phyloP scores from a whole-genome alignment of 2,113 vertebrate genomes.

The Mastomys natalensis region DNA sequence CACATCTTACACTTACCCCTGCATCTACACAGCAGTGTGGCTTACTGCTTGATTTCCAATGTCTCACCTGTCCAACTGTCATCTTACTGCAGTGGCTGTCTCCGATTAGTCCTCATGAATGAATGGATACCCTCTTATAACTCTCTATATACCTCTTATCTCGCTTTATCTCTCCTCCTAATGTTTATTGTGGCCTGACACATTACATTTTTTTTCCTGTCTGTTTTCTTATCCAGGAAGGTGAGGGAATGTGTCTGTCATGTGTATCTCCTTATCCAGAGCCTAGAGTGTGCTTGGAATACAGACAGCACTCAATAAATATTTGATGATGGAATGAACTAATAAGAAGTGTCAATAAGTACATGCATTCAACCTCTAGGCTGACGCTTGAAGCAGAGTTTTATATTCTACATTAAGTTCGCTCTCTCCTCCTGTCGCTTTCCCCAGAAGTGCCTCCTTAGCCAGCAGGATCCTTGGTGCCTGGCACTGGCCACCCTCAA shows the following conservation, averaged over 20 bases:
- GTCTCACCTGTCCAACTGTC: background rate
- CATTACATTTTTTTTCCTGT: background rate
- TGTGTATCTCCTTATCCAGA: background rate
- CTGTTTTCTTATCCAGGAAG: background rate
- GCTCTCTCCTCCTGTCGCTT: background rate
- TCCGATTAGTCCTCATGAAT: background rate
- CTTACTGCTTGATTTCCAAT: background rate
- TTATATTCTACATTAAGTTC: constrained; percentile 7
- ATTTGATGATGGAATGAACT: constrained; percentile 57
- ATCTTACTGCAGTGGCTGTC: background rate
- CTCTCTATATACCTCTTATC: background rate
- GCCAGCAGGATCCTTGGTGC: background rate
- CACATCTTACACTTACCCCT: background rate
- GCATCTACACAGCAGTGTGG: fast-evolving
- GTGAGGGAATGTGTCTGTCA: background rate
- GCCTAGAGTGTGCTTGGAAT: constrained; percentile 35
- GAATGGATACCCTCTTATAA: background rate
- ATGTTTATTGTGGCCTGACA: background rate
- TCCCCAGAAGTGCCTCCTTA: background rate
- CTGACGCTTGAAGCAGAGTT: constrained; percentile 28
- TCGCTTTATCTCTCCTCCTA: background rate
- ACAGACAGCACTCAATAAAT: constrained; percentile 44
- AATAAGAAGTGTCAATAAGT: constrained; percentile 45
- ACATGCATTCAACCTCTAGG: background rate
- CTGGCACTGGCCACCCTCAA: background rate